A percentile compares a stretch with the other conserved stretches of the same genome.
Conservation (phyloP, 2,797 vertebrate species). For the Allenopithecus nigroviridis region DNA sequence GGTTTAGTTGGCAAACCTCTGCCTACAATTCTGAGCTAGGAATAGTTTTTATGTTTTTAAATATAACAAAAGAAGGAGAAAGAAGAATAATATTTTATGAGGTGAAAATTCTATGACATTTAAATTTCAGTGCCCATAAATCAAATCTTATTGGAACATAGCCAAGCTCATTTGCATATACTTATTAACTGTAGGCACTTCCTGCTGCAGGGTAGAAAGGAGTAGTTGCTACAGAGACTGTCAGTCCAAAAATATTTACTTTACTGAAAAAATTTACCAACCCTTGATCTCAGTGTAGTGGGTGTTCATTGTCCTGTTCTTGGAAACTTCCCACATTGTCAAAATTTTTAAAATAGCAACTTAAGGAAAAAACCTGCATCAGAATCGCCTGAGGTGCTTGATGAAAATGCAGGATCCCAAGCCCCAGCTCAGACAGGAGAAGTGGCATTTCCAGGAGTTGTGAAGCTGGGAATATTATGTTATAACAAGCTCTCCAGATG, state of each 20-base stretch:
- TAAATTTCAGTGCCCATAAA: background rate
- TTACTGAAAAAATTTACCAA: background rate
- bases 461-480: background rate
- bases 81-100: conserved; percentile 21
- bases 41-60: background rate
- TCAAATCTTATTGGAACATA: background rate
- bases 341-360: background rate
- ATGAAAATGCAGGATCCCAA: background rate
- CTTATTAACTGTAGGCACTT: background rate
- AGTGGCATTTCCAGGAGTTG: background rate
- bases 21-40: background rate
- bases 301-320: conserved; percentile 8
- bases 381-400: background rate
- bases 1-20: background rate
- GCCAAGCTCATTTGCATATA: background rate
- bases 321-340: background rate
- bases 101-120: background rate
- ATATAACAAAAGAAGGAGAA: background rate
- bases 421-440: background rate
- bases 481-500: background rate
- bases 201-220: background rate
- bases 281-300: background rate
- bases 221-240: background rate
- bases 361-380: background rate
- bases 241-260: background rate